Base-by-base conservation (phyloP, 2,113 vertebrate genomes). In the Epinephelus fuscoguttatus region DNA sequence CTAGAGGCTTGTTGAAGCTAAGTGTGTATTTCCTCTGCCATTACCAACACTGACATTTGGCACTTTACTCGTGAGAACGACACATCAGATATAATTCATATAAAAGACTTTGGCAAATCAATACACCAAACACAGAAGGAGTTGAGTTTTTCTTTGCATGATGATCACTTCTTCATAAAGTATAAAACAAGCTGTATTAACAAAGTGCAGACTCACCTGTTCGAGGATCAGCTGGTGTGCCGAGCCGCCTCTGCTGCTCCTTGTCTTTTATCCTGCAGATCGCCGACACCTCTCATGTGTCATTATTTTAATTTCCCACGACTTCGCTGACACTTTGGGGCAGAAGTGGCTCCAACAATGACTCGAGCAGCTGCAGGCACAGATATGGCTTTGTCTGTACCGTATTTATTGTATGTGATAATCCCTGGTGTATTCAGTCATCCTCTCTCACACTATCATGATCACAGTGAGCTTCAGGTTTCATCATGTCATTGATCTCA, bases 181-280 rank as follows among this genome's bases (percentile, higher is more conserved):
- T 12, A 1, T 12, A 45, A 45, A 45, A 45, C 11, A 45, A 45
- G 2, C 42, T 45, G 42, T 45, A 45, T 45, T 10, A 4, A 37
- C 33, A 37, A 37, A 7, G 6, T 6, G 42, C 42, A 42, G 15
- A 70, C 64, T 75, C 49, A 82, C 80, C 72, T 70, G 19, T 15
- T 33, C 9, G 2, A 15, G 66, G 75, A 64, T 23, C 63, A 66
- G 52, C 33, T 42, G 40, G 10, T 40, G 71, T 50, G 52, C 7
- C 19, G 45, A n/a, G 23, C 10, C 27, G 4, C 0, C 11, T 49
- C 25, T 4, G 27, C 47, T 52, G 61, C 13, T n/a, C n/a, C 50
- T 30, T 10, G 27, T 47, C 40, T 75, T 86, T 81, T 86, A 86
- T 89, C 14, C 52, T n/a, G 30, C 30, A 55, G 30, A 23, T 55